Conservation (phyloP, 2,888 invertebrate genomes). For the Cacoxenus indagator region DNA sequence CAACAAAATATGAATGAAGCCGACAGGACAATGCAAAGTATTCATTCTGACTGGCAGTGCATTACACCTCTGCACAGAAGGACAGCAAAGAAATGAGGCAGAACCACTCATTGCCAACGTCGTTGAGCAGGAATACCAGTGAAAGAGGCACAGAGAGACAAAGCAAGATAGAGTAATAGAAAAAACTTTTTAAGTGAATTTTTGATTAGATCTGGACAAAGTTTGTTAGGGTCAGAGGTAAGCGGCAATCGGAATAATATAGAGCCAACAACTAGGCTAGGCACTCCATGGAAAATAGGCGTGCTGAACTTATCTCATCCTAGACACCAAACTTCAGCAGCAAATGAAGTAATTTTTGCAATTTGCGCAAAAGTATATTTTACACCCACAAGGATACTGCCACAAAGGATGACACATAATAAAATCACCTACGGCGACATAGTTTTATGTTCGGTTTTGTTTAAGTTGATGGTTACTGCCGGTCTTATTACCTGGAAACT, state of each 20-base stretch:
- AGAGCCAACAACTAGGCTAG: neutral
- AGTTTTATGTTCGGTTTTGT: no score
- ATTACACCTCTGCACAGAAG: neutral
- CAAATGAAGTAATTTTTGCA: constrained; percentile 47
- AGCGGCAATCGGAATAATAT: constrained; percentile 22
- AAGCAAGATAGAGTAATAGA: neutral
- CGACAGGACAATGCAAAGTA: neutral
- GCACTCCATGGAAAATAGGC: constrained; percentile 35
- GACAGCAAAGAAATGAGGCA: no score
- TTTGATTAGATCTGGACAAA: constrained; percentile 68
- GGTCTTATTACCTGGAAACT: no score
- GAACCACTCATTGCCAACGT: no score
- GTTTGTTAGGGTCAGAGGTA: constrained; percentile 41
- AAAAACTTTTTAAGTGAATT: constrained; percentile 68
- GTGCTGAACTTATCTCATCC: constrained; percentile 28
- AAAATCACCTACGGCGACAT: no score
- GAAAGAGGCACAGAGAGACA: no score
- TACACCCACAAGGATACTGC: no score
- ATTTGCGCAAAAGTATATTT: constrained; percentile 61
- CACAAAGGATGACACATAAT: no score
- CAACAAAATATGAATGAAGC: constrained; percentile 27
- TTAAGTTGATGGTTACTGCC: no score
- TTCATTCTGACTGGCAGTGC: constrained; percentile 3
- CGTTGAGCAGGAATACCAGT: no score
- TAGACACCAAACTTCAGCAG: no score